Base-by-base conservation (phyloP, 2,113 vertebrate genomes). In the Solea senegalensis region DNA sequence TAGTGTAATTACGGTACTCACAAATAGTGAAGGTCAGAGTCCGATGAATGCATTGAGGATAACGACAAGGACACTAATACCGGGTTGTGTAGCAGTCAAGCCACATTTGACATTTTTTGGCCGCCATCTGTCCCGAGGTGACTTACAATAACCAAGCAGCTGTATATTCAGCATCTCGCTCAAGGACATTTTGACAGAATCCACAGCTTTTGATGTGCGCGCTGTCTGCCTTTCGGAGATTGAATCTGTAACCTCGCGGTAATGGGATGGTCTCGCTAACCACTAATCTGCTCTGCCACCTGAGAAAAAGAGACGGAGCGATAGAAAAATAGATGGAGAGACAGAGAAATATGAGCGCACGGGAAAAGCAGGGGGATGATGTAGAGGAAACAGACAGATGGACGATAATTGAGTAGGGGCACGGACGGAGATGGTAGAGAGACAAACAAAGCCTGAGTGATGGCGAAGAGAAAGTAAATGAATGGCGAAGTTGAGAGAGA, bases 201-300 rank as follows among this genome's bases (percentile, higher is more conserved):
- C 57, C 59, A 13, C 2, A 12, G 70, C 57, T 86, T 71, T 83
- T 86, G 83, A 83, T 83, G 69, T 57, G 68, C 80, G 54, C 65
- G 40, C 56, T 28, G 79, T 80, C 83, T 76, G 73, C 58, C 55
- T 73, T 73, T 65, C 28, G 0, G 62, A 88, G 84, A 90, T 90
- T 84, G 79, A 85, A 90, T 85, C 80, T 73, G 83, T 85, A 88
- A 90, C 86, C 87, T 85, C 65, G 77, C 81, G 70, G 79, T 89
- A 90, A 89, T 89, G 74, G 87, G 81, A 83, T 85, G 76, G 80
- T 86, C 88, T 81, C 71, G 70, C 86, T 75, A 85, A 84, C 86
- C 82, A 78, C 87, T 82, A 87, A 88, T 90, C 84, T 79, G 81
- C 67, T 76, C 84, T 56, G 81, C 80, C 84, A 87, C 80, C 87